Base-by-base conservation (phyloP, 92 coral and sea anemone species). In the Paragorgia papillata region DNA sequence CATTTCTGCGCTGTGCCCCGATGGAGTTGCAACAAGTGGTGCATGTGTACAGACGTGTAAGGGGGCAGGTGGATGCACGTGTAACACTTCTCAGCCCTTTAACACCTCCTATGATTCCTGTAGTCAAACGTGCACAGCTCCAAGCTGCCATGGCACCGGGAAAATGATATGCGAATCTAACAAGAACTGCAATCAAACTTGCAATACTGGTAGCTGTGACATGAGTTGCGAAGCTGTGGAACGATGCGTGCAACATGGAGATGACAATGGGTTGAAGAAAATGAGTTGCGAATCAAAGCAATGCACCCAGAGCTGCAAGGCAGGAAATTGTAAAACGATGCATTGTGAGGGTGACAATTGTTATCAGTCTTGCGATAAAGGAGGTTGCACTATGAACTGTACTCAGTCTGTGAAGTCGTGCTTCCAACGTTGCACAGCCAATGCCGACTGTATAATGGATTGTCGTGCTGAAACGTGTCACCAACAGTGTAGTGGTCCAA, bases 361-460 rank as follows among this genome's bases (percentile, higher is more conserved):
- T 44, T 7, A 28, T 48, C 75, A 68, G 37, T 18, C 21, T 25
- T 68, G 75, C 21, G 60, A 41, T 29, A 15, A 68, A 44, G 75
- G 75, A 57, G 87, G 84, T 59, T 93, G 97, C 81, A 62, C 63
- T 7, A 93, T 93, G 97, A 88, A 86, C 33, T 93, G 97, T 68
- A 83, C 91, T 22, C 49, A 85, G n/a, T 82, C 82, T 39, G 97
- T 93, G 58, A 88, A 84, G 54, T 82, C 71, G 58, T 93, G 97
- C 50, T 73, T 71, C 60, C 97, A 93, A 43, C 25, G 59, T 68
- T 68, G 75, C 41, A 49, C 26, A 13, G 57, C 75, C 10, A 68
- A 68, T 29, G 54, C 24, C 19, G 34, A 68, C 14, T 68, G 75
- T 68, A 31, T 24, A 7, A 18, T 68, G 33, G 75, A 68, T 18